phyloP scores from a whole-genome alignment of 2,113 vertebrate species.

The Accipiter cooperii region DNA sequence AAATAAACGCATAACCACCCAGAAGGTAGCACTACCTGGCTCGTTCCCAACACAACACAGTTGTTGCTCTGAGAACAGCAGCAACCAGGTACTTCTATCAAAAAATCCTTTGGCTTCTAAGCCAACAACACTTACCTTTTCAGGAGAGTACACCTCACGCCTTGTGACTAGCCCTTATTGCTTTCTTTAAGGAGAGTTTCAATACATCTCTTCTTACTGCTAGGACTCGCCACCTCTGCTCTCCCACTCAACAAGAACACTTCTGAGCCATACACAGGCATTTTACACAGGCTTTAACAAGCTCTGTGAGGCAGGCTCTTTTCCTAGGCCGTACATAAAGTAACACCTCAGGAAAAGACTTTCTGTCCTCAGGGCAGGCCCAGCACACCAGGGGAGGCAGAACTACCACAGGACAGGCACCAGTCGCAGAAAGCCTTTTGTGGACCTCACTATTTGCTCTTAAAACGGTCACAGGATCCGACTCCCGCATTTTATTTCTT shows the following conservation, averaged over 20 bases:
- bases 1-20: background rate
- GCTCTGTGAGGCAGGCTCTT: rapidly evolving
- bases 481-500: background rate
- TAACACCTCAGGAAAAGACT: background rate
- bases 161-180: background rate
- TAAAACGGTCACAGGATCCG: rapidly evolving
- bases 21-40: background rate
- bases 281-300: background rate
- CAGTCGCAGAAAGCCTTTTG: rapidly evolving
- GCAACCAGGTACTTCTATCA: background rate
- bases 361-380: background rate
- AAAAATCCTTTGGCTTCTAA: background rate
- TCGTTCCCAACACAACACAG: rapidly evolving
- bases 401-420: rapidly evolving
- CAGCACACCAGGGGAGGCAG: rapidly evolving
- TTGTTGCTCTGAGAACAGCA: background rate
- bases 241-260: background rate
- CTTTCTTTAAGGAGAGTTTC: background rate
- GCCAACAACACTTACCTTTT: rapidly evolving
- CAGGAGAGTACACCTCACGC: rapidly evolving
- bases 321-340: background rate
- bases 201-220: background rate
- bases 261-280: background rate
- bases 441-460: background rate
- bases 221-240: background rate